Evolutionary conservation across 2,797 vertebrate species (phyloP).

Genomic region (Acanthurus leucopareius): DNA sequence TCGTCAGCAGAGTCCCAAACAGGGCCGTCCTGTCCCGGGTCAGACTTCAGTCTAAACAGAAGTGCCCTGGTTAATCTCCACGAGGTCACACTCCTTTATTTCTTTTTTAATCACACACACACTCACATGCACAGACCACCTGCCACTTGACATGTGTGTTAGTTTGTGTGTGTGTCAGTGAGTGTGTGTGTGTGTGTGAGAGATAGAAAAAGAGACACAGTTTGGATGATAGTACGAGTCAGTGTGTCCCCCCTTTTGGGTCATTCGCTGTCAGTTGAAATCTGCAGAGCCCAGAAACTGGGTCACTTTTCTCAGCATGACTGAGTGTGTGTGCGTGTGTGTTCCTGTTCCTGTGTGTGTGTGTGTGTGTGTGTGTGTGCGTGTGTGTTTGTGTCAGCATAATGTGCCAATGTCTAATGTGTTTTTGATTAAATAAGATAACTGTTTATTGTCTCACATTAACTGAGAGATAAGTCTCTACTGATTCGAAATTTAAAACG

Average conservation of each 20-base stretch:
- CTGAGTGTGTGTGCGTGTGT: conserved; percentile 31
- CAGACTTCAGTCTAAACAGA: conserved; percentile 67
- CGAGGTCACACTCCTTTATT: conserved; percentile 36
- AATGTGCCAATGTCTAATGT: conserved; percentile 28
- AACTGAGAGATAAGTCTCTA: conserved; percentile 13
- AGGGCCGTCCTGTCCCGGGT: conserved; percentile 67
- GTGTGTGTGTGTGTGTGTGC: conserved; percentile 11
- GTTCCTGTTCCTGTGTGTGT: neutral
- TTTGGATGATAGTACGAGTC: conserved; percentile 40
- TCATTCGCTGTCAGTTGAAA: conserved; percentile 65
- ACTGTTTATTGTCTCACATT: conserved; percentile 14
- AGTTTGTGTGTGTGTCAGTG: conserved; percentile 22
- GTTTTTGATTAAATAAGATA: conserved; percentile 27
- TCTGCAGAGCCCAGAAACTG: conserved; percentile 67
- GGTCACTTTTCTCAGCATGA: conserved; percentile 52
- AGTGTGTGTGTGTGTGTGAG: conserved; percentile 5
- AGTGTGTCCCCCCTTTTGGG: conserved; percentile 56
- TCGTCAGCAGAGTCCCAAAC: conserved; percentile 5
- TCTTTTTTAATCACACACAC: conserved; percentile 54
- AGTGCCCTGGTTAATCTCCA: conserved; percentile 58
- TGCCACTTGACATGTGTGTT: conserved; percentile 32
- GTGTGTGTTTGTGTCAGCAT: conserved; percentile 30
- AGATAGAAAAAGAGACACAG: neutral
- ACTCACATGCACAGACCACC: conserved; percentile 31
- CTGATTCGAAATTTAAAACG: conserved; percentile 17